phyloP scores from a whole-genome alignment of 2,797 vertebrate genomes.

The Bryconaethiops microstoma region DNA sequence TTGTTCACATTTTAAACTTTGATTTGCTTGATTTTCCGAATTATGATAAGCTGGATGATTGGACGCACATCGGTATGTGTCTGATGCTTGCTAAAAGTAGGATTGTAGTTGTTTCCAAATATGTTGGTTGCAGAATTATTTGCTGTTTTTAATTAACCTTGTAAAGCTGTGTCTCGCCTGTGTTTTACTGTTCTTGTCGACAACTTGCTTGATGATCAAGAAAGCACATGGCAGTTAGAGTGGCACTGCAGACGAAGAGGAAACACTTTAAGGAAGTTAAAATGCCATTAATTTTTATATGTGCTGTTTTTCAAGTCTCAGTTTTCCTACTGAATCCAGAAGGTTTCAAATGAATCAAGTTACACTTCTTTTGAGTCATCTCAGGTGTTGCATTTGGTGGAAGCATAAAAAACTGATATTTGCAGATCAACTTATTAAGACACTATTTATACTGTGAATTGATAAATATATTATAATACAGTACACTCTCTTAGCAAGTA shows the following conservation, averaged over 20 bases:
- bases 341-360: neutral
- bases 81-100: neutral
- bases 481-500: neutral
- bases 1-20: slow-evolving; percentile 8
- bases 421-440: no score
- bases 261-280: slow-evolving; percentile 17
- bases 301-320: neutral
- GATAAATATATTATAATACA: neutral
- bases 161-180: neutral
- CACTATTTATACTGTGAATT: no score
- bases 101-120: neutral
- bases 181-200: neutral
- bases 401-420: neutral
- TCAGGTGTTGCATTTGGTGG: neutral
- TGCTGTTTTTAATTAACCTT: neutral
- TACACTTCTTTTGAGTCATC: neutral
- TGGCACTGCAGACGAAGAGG: neutral
- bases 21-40: neutral
- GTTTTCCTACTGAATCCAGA: neutral
- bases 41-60: neutral
- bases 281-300: neutral
- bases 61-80: neutral
- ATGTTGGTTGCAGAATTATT: slow-evolving; percentile 15
- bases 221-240: slow-evolving; percentile 1
- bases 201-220: neutral